Evolutionary conservation across 1,140 invertebrate genomes (phyloP).

Genomic region (Leptopilina boulardi): DNA sequence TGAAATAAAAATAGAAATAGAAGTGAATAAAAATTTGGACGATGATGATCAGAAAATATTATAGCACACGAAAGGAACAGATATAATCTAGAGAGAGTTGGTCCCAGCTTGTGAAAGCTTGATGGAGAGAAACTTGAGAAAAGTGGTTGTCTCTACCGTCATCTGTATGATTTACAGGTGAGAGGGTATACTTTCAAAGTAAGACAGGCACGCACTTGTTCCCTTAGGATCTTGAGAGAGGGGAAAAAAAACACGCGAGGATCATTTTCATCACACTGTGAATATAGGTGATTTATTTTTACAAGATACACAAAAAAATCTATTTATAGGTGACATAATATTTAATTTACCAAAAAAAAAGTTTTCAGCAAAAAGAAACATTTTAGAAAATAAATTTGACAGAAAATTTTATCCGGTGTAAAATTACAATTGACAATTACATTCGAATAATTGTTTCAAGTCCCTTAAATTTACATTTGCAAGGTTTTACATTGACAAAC

Average conservation of each 20-base stretch:
- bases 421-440: background rate
- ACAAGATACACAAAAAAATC: no score
- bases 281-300: no score
- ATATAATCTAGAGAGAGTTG: conserved; percentile 21
- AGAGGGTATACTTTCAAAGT: conserved; percentile 4
- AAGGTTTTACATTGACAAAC: background rate
- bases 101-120: conserved; percentile 44
- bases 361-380: no score
- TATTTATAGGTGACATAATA: no score
- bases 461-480: conserved; percentile 9
- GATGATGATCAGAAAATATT: background rate
- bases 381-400: background rate
- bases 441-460: background rate
- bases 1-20: no score
- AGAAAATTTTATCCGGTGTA: background rate
- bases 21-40: background rate
- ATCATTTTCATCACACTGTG: no score
- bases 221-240: conserved; percentile 4
- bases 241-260: conserved; percentile 1
- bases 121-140: conserved; percentile 57
- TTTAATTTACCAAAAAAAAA: background rate
- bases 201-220: conserved; percentile 21
- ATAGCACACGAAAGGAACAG: background rate
- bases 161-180: conserved; percentile 58
- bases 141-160: conserved; percentile 58